Base-by-base conservation (phyloP, 2,113 vertebrate species). In the Phaetusa simplex region DNA sequence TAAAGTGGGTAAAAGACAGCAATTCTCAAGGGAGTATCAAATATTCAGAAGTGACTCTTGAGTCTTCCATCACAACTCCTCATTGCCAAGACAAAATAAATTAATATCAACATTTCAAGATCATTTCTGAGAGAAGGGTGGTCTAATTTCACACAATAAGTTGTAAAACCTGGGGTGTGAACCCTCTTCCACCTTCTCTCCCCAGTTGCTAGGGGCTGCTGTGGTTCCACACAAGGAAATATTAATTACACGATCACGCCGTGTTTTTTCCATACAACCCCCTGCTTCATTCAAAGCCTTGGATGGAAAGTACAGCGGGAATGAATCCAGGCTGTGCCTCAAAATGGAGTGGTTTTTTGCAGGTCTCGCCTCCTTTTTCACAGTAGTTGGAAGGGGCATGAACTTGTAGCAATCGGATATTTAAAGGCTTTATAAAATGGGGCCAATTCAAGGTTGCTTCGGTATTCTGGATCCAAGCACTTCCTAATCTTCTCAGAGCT, bases 341-440 rank as follows among this genome's bases (percentile, higher is more conserved):
- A 20, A 92, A 95, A 92, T 4, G 32, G 71, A 78, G 82, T 30
- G 1, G 1, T 67, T 95, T 97, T 97, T 88, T 94, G 66, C 82
- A 93, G 58, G 49, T 94, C 90, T 97, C 16, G 34, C 74, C 93
- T 95, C 74, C 74, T 85, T 95, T 93, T 94, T 92, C 82, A 65
- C 92, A 86, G 90, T 64, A 95, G 94, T 96, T 96, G 92, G 90
- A 95, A 92, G 94, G 95, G 95, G 93, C 92, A 97, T 92, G 97
- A 95, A 96, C 94, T 96, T 93, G 88, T 59, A 96, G 88, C 85
- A 95, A 81, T 92, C 3, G 29, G n/a, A 90, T 94, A 87, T 90
- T 95, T 83, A 71, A 90, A 92, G 87, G 53, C 64, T 95, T 95
- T 73, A 74, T 84, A 92, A 69, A 77, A 83, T 30, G 58, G 87